Evolutionary conservation across 2,888 invertebrate species (phyloP), one percentile per base, ranked within the genome.

Genomic region (Caenorhabditis wallacei): DNA sequence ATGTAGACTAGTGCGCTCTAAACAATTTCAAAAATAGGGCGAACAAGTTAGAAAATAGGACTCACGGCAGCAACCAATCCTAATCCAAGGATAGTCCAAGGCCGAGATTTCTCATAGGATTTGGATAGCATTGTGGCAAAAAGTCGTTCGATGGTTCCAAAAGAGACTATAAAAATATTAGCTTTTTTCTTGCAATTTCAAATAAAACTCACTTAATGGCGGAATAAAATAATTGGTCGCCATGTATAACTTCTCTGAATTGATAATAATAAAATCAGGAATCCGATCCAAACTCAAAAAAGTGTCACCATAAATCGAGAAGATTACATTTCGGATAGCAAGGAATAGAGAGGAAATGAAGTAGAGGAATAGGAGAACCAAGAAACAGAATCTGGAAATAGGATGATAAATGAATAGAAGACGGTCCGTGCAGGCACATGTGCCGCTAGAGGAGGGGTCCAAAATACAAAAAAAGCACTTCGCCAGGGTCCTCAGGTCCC

Each of bases 101-200:
- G 59, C 26, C 85, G 56, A 7, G 78, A 64, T 51, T 56, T 74
- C 54, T 85, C 85, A 35, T 85, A 85, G 2, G 24, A 74, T 18
- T 54, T 37, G 0, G 78, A 78, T 18, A 82, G 57, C 0, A 75
- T 53, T 22, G 85, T 85, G 20, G 85, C 80, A 40, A 64, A 54
- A 13, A 74, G 13, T 46, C 85, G 59, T 35, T 85, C 85, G 18
- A 85, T 11, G 20, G 80, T 48, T 11, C 71, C 72, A 26, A 75
- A 71, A 10, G 66, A 48, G 24, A 81, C 81, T 81, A 66, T 24
- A 81, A 80, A 40, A 13, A n/a, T n/a, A n/a, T n/a, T n/a, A n/a
- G n/a, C n/a, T n/a, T 40, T 40, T 30, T 30, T 30, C 8, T 30
- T 30, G 3, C 30, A 30, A 30, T 40, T 40, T 40, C 40, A 40